Evolutionary conservation across 2,797 vertebrate genomes (phyloP).

Genomic region (Simalia tracyae): DNA sequence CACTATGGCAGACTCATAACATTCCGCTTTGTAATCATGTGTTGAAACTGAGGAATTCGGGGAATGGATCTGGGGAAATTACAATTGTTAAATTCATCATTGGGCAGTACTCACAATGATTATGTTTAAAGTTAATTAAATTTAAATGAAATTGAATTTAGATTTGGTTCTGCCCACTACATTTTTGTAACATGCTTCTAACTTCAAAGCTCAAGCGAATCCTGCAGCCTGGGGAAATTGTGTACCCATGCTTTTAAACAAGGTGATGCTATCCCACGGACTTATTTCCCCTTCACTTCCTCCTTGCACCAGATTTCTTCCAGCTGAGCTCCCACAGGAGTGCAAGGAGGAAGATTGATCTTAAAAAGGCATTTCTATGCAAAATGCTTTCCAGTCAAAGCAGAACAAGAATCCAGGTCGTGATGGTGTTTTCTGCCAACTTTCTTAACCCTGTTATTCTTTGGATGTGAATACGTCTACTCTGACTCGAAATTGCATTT

Average conservation of each 20-base stretch:
- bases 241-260: not conserved
- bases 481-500: slow-evolving; percentile 40
- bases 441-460: slow-evolving; percentile 28
- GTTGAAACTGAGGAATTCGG: not conserved
- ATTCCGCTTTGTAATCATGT: not conserved
- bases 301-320: not conserved
- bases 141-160: not conserved
- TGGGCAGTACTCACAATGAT: not conserved
- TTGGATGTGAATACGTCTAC: not conserved
- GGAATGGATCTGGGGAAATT: not conserved
- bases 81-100: not conserved
- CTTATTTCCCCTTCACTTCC: slow-evolving; percentile 20
- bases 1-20: not conserved
- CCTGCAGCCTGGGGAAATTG: not conserved
- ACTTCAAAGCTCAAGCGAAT: not conserved
- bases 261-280: not conserved
- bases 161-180: not conserved
- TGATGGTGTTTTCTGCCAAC: not conserved
- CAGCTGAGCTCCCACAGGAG: slow-evolving; percentile 3
- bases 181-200: not conserved
- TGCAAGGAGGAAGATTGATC: slow-evolving; percentile 11
- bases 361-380: slow-evolving; percentile 46
- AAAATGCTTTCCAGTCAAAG: slow-evolving; percentile 37
- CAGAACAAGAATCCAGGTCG: slow-evolving; percentile 24
- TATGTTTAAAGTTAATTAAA: not conserved